These are phyloP conservation scores for Toxonevra muliebris DNA, from an alignment of 2,888 invertebrate species.

Conservation along the genomic window DNA sequence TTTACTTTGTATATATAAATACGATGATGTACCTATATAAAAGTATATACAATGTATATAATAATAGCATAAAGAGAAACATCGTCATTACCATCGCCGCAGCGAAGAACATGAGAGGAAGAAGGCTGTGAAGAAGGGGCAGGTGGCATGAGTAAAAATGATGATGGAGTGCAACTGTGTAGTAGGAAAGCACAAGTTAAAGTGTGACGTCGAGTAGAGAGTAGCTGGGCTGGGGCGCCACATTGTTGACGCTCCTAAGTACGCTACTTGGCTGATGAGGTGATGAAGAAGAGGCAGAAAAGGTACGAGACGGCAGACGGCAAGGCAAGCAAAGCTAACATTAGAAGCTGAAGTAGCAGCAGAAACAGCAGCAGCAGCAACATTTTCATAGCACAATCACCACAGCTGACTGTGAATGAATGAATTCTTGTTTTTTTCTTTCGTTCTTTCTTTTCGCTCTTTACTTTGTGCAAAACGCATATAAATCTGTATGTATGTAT, in stretches of 20 bases:
- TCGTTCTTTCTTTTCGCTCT: no score
- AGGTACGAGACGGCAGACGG: constrained; percentile 1
- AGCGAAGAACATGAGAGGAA: neutral
- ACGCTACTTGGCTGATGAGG: constrained; percentile 5
- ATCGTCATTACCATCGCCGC: constrained; percentile 19
- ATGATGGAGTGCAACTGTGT: neutral
- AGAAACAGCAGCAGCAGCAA: no score
- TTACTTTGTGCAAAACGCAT: neutral
- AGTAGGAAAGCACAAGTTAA: neutral
- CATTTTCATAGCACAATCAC: neutral
- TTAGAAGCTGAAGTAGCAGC: neutral
- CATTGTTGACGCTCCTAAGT: neutral
- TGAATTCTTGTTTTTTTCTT: constrained; percentile 9
- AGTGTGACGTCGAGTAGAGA: neutral
- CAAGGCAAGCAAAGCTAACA: constrained; percentile 2
- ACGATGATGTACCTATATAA: neutral
- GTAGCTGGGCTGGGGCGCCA: neutral
- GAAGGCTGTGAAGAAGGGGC: no score
- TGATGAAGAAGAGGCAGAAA: neutral
- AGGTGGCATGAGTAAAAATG: neutral
- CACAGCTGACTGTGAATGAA: constrained; percentile 31
- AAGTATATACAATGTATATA: constrained; percentile 17
- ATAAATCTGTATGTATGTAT: neutral
- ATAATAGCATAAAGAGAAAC: constrained; percentile 27
- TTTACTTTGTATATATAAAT: constrained; percentile 25